Conservation (phyloP, 2,113 vertebrate species). For the Rhabdornis inornatus region DNA sequence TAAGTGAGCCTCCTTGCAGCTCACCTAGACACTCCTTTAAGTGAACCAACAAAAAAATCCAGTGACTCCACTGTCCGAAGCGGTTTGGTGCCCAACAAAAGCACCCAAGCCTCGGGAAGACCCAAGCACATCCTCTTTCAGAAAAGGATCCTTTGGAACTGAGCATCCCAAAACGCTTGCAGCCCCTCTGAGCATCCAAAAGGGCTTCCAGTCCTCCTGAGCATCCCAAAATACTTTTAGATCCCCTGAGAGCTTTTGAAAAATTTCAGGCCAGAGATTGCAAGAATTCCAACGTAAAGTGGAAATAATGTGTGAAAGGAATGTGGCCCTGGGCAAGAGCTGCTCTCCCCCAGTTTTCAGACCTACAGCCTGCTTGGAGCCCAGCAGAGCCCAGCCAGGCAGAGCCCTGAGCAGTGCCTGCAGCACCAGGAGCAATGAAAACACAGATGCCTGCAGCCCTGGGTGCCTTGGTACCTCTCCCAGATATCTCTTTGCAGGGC, state of each 20-base stretch:
- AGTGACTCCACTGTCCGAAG: neutral
- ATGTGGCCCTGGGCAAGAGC: neutral
- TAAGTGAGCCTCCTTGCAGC: conserved; percentile 49
- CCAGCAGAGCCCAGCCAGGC: neutral
- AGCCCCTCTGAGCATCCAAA: neutral
- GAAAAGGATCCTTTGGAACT: neutral
- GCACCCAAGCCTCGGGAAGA: neutral
- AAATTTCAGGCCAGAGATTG: neutral
- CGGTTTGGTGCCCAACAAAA: neutral
- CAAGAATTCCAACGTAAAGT: neutral
- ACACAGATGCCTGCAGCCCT: rapidly evolving
- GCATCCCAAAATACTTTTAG: neutral
- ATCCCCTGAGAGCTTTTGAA: neutral
- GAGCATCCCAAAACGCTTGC: neutral
- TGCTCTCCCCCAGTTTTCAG: neutral
- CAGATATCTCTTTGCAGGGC: neutral
- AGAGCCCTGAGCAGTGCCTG: neutral
- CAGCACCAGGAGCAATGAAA: neutral
- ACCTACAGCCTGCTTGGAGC: neutral
- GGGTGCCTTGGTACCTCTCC: neutral
- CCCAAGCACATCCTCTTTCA: neutral
- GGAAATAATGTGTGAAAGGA: conserved; percentile 1
- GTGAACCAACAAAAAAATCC: neutral
- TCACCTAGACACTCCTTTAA: conserved; percentile 42
- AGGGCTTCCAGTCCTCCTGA: neutral